phyloP scores from a whole-genome alignment of 1,140 invertebrate genomes.

The Caerostris darwini region DNA sequence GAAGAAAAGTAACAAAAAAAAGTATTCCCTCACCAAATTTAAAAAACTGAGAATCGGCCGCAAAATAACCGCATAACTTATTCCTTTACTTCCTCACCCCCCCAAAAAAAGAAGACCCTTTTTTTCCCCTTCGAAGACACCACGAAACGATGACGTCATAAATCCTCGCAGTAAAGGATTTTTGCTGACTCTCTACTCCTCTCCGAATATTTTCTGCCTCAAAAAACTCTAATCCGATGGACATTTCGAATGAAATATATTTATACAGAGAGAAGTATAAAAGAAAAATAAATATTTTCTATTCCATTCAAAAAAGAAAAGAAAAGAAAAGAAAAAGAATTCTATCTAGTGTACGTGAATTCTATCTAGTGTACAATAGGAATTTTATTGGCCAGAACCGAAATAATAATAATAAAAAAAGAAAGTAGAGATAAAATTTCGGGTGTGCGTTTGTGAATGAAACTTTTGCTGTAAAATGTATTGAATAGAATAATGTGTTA shows the following conservation, averaged over 20 bases:
- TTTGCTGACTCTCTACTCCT: slow-evolving; percentile 66
- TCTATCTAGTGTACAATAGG: slow-evolving; percentile 68
- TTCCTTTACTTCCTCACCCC: slow-evolving; percentile 47
- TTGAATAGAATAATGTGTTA: slow-evolving; percentile 68
- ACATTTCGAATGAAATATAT: slow-evolving; percentile 76
- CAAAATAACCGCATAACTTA: slow-evolving; percentile 70
- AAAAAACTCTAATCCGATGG: slow-evolving; percentile 74
- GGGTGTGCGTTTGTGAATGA: slow-evolving; percentile 42
- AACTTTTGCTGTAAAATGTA: slow-evolving; percentile 49
- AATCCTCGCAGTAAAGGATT: slow-evolving; percentile 71
- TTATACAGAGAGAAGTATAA: slow-evolving; percentile 74
- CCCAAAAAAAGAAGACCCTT: background rate
- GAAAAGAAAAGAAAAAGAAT: slow-evolving; percentile 16
- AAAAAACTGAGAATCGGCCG: background rate
- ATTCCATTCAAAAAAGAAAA: slow-evolving; percentile 18
- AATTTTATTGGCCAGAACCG: slow-evolving; percentile 72
- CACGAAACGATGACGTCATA: slow-evolving; percentile 70
- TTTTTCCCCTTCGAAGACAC: background rate
- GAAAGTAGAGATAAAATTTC: slow-evolving; percentile 56
- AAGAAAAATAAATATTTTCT: slow-evolving; percentile 64
- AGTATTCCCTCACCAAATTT: slow-evolving; percentile 40
- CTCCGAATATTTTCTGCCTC: slow-evolving; percentile 68
- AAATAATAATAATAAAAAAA: background rate
- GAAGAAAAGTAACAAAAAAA: background rate
- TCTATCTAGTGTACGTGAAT: slow-evolving; percentile 52